Base-by-base conservation (phyloP, 1,140 invertebrate species). In the Apis dorsata region DNA sequence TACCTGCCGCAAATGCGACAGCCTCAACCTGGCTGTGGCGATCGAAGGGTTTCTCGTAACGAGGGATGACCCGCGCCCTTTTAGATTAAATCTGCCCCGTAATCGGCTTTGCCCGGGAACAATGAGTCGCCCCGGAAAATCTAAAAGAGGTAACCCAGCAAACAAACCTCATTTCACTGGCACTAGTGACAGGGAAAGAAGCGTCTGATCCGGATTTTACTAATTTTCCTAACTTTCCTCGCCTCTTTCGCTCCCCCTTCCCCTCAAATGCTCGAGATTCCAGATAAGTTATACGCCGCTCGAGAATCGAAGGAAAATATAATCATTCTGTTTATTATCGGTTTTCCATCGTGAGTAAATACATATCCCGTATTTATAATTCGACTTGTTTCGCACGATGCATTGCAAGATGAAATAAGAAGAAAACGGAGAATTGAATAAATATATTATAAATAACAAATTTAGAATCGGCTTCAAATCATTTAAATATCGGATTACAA, bases 101-200 rank as follows among this genome's bases (percentile, higher is more conserved):
- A 91, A 92, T 92, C 91, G 90, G 90, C 89, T 92, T 91, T 89
- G 53, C 49, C 55, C 4, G 5, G 71, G 88, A 71, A 89, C 86
- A 87, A 88, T 85, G 83, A 73, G 83, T 81, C 85, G 84, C 57
- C 77, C 87, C 53, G 70, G 74, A 72, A 62, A 72, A 85, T 75
- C 69, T 74, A 83, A 65, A 62, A 76, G 88, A 86, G 85, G 82
- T 65, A 85, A 90, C 88, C 88, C 88, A 85, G 85, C 89, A 90
- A 86, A 88, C 85, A 92, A 92, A 90, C 90, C 75, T 59, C 62
- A 65, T 72, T 83, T 63, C 49, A 34, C 28, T 28, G 59, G 9
- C 68, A 57, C 34, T 7, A 53, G 69, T 55, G 19, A n/a, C 53
- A 21, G 69, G 53, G 12, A 63, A 79, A 72, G 71, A 66, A 74